phyloP scores from a whole-genome alignment of 2,113 vertebrate species.

The Ursus arctos region DNA sequence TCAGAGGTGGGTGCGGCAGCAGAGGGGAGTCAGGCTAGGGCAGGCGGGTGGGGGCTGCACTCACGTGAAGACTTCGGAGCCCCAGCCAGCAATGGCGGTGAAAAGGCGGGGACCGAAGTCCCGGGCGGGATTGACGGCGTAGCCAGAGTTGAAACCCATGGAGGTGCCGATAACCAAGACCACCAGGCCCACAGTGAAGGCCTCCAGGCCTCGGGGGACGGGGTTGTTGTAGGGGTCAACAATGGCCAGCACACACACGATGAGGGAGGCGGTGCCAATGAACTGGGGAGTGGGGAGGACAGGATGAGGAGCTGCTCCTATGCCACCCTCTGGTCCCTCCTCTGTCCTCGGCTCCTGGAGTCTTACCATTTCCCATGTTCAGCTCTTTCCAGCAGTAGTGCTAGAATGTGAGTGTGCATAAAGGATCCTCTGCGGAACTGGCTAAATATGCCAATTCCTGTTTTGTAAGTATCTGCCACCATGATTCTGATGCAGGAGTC shows the following conservation, averaged over 20 bases:
- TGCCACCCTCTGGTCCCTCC: neutral
- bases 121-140: conserved; percentile 98
- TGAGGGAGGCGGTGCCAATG: conserved; percentile 96
- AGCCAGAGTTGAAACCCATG: conserved; percentile 99
- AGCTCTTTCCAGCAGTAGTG: neutral
- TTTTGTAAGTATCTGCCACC: neutral
- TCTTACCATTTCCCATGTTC: neutral
- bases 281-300: conserved; percentile 85
- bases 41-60: conserved; percentile 64
- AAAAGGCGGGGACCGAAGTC: conserved; percentile 98
- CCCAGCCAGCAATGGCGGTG: conserved; percentile 96
- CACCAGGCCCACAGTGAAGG: conserved; percentile 97
- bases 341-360: neutral
- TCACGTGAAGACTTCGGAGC: conserved; percentile 94
- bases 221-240: conserved; percentile 97
- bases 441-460: neutral
- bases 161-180: conserved; percentile 97
- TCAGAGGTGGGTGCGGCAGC: neutral
- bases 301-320: neutral
- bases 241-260: conserved; percentile 97
- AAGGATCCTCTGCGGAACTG: neutral
- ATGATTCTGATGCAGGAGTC: neutral
- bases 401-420: neutral
- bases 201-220: conserved; percentile 94
- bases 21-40: neutral